Conservation (phyloP, 2,888 invertebrate species). For the Xestobium rufovillosum region DNA sequence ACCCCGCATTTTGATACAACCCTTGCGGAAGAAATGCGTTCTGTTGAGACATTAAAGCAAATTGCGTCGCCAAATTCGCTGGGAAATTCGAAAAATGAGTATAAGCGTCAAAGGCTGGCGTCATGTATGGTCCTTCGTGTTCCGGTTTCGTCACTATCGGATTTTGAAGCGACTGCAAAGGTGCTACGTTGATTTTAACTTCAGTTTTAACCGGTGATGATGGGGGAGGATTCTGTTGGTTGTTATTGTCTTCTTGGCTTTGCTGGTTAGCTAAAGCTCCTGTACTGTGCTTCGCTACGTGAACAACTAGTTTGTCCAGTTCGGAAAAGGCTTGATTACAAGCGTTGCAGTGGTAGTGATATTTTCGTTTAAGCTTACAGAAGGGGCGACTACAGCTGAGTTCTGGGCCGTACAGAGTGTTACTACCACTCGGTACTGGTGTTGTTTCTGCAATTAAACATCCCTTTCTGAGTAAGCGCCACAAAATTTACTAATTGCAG, state of each 20-base stretch:
- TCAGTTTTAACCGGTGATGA: conserved; percentile 29
- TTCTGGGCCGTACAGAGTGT: conserved; percentile 55
- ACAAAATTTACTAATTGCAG: conserved; percentile 5
- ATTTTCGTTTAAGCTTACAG: conserved; percentile 70
- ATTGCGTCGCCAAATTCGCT: conserved; percentile 39
- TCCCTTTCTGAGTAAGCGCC: too few relatives aligned
- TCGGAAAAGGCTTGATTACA: conserved; percentile 76
- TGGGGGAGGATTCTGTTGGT: conserved; percentile 25
- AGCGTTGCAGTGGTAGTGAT: conserved; percentile 71
- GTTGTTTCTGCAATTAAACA: conserved; percentile 10
- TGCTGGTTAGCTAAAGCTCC: conserved; percentile 48
- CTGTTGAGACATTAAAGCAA: conserved; percentile 41
- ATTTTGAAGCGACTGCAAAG: conserved; percentile 39
- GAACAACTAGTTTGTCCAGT: conserved; percentile 57
- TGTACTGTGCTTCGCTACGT: conserved; percentile 63
- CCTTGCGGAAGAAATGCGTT: conserved; percentile 39
- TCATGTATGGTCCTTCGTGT: conserved; percentile 25
- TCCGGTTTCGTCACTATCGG: conserved; percentile 22
- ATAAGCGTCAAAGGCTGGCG: conserved; percentile 41
- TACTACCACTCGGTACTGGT: conserved; percentile 33
- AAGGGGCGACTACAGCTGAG: conserved; percentile 67
- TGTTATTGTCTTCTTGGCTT: conserved; percentile 37
- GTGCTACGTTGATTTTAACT: conserved; percentile 40
- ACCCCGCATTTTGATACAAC: conserved; percentile 36
- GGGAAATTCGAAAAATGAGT: conserved; percentile 40